Evolutionary conservation across 2,888 invertebrate species (phyloP), one percentile per base, ranked within the genome.

Genomic region (Watsonalla binaria): DNA sequence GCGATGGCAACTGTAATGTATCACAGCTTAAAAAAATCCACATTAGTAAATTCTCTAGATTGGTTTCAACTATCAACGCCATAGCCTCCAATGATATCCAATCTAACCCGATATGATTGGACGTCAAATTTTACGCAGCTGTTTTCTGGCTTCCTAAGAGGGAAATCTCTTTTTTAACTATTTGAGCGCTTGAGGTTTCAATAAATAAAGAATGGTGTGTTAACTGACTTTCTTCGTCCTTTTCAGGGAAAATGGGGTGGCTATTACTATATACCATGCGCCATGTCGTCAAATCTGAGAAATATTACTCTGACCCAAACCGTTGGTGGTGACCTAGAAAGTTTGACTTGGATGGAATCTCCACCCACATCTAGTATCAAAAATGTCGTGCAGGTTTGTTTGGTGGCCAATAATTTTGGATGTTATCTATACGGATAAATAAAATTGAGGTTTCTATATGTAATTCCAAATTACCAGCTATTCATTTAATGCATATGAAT

Each of bases 261-360:
- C 14, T 72, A 68, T 55, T 68, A 70, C 51, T 58, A 61, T 50
- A 42, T 70, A 11, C 57, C 64, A 6, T 56, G 57, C 47, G 50
- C 56, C 14, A 62, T 47, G 46, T 46, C 57, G 2, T 46, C 56
- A 6, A 52, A 50, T 8, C 76, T 68, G 52, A 85, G 90, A 51
- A 93, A 95, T 74, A 92, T 92, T 0, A 94, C 90, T 70, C 91
- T 93, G 11, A 93, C 93, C 76, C 92, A 92, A 0, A 68, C 88
- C 34, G 91, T 92, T 0, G 85, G 92, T 56, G 96, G 96, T 15
- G 95, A 96, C 70, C 84, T 96, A 35, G 93, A 94, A 6, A 93
- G 93, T 51, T 77, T 96, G 1, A 87, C 82, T 13, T 96, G 96
- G 96, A 76, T 94, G 9, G 93, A 95, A 77, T 70, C 76, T 0